Evolutionary conservation across 2,113 vertebrate species (phyloP).

Genomic region (Craseonycteris thonglongyai): DNA sequence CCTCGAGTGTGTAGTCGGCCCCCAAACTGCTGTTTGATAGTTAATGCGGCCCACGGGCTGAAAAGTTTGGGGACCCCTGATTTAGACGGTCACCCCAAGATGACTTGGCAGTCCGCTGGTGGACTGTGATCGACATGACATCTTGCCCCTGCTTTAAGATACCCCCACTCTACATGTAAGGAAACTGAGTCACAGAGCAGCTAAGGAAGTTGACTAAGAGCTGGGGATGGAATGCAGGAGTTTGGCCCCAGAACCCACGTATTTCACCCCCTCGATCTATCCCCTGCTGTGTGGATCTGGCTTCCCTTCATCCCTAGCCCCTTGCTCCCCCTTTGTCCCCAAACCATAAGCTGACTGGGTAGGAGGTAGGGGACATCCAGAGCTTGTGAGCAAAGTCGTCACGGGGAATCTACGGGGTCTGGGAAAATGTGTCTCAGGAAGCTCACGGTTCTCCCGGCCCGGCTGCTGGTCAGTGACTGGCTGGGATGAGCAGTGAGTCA

Average conservation of each 20-base stretch:
- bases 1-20: too few species aligned
- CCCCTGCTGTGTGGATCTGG: background rate
- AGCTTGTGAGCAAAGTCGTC: background rate
- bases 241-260: background rate
- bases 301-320: accelerated
- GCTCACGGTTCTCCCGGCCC: background rate
- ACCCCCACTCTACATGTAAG: background rate
- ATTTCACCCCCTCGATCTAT: background rate
- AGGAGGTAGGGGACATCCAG: background rate
- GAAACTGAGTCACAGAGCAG: background rate
- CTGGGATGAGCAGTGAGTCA: too few species aligned
- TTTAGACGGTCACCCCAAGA: too few species aligned
- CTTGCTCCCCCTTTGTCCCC: background rate
- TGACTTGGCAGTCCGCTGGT: too few species aligned
- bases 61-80: too few species aligned
- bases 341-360: background rate
- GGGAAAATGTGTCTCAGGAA: too few species aligned
- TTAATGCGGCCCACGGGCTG: too few species aligned
- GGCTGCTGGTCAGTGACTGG: background rate
- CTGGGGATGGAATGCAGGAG: background rate
- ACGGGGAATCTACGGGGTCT: background rate
- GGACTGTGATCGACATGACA: too few species aligned
- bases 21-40: too few species aligned
- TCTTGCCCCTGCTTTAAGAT: too few species aligned
- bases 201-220: background rate